Evolutionary conservation across 2,888 invertebrate species (phyloP).

Genomic region (Yponomeuta sedellus): DNA sequence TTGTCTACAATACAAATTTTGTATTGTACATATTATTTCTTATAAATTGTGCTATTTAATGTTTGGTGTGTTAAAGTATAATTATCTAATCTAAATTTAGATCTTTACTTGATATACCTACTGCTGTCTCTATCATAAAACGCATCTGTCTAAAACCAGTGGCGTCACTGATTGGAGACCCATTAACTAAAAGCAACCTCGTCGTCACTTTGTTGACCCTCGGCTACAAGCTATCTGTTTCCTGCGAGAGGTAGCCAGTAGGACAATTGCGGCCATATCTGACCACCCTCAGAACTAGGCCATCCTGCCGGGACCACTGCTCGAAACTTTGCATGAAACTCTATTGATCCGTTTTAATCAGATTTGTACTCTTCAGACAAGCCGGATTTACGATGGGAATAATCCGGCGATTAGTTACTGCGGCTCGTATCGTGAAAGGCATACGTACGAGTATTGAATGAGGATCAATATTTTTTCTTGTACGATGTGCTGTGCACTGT

Average conservation of each 20-base stretch:
- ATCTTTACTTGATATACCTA: too few species aligned
- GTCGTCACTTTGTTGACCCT: background rate
- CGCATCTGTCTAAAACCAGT: background rate
- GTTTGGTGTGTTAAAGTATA: too few species aligned
- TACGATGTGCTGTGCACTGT: too few species aligned
- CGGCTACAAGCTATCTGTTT: background rate
- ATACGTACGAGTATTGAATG: too few species aligned
- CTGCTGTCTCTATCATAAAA: too few species aligned
- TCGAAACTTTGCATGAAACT: background rate
- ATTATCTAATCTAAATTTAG: too few species aligned
- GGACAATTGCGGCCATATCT: background rate
- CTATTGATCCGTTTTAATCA: background rate
- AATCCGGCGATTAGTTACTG: too few species aligned
- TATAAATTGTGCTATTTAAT: too few species aligned
- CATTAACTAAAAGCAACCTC: background rate
- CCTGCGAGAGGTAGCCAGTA: background rate
- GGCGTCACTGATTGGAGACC: background rate
- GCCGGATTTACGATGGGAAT: background rate
- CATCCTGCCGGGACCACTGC: conserved; percentile 1
- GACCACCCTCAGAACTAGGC: background rate
- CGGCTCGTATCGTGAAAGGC: too few species aligned
- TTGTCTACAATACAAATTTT: too few species aligned
- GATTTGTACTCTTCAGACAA: background rate
- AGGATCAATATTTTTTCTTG: too few species aligned
- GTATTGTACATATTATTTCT: too few species aligned